Evolutionary conservation across 2,888 invertebrate species (phyloP).

Genomic region (Cheilosia grossa): DNA sequence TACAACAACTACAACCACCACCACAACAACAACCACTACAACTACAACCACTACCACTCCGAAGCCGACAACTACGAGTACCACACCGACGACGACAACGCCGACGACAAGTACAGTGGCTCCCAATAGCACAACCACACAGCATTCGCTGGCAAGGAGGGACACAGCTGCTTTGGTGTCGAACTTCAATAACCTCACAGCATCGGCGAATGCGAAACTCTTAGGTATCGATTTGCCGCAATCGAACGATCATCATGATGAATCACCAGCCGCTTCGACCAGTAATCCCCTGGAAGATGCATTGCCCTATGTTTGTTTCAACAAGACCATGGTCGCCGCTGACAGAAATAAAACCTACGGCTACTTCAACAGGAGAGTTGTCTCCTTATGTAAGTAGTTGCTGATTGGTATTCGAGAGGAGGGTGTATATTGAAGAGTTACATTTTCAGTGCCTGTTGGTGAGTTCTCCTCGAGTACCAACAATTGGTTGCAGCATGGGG

Average conservation of each 20-base stretch:
- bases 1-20: conserved; percentile 84
- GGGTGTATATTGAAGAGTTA: background rate
- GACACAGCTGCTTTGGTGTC: conserved; percentile 70
- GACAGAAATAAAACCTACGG: conserved; percentile 89
- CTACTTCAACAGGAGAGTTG: conserved; percentile 87
- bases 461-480: conserved; percentile 89
- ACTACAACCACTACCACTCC: conserved; percentile 83
- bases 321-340: conserved; percentile 86
- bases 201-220: conserved; percentile 78
- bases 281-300: conserved; percentile 82
- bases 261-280: conserved; percentile 53
- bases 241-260: conserved; percentile 67
- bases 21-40: conserved; percentile 83
- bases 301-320: conserved; percentile 84
- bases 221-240: conserved; percentile 78
- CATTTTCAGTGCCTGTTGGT: conserved; percentile 87
- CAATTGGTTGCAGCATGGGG: conserved; percentile 93
- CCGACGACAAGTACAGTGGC: conserved; percentile 75
- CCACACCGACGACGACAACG: conserved; percentile 79
- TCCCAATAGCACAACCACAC: conserved; percentile 48
- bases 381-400: conserved; percentile 86
- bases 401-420: background rate
- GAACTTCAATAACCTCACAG: conserved; percentile 74
- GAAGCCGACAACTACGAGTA: conserved; percentile 81
- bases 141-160: conserved; percentile 72